Conservation (phyloP, 2,888 invertebrate genomes). For the Drosophila mulleri region DNA sequence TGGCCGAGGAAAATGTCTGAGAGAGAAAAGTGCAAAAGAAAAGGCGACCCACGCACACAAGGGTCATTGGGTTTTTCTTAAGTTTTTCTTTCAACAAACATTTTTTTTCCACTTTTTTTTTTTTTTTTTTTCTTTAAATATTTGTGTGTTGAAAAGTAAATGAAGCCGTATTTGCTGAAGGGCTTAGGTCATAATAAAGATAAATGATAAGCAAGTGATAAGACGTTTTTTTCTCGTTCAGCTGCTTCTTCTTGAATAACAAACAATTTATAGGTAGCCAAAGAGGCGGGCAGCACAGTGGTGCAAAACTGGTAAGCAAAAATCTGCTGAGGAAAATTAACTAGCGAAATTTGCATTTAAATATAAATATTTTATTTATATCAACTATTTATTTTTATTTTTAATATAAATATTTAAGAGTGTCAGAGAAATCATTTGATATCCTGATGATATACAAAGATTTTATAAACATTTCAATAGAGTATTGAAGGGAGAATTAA, state of each 20-base stretch:
- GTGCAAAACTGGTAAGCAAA: background rate
- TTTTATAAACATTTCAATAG: no score
- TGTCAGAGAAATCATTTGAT: no score
- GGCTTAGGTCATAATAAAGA: conserved; percentile 80
- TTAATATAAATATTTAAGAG: no score
- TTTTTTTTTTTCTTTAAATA: conserved; percentile 20
- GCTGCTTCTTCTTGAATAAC: conserved; percentile 49
- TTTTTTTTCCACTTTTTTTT: background rate
- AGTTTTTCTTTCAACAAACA: conserved; percentile 34
- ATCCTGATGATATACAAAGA: no score
- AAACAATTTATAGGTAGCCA: conserved; percentile 42
- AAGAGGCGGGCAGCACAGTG: conserved; percentile 5
- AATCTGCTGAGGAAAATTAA: background rate
- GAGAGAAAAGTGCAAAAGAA: conserved; percentile 1
- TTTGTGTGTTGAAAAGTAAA: conserved; percentile 73
- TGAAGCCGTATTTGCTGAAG: conserved; percentile 78
- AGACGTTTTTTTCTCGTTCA: conserved; percentile 41
- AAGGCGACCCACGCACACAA: conserved; percentile 67
- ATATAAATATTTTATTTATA: no score
- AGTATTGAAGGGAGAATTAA: no score
- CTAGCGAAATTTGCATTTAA: no score
- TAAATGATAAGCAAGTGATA: conserved; percentile 81
- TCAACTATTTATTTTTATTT: no score
- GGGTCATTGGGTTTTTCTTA: conserved; percentile 61
- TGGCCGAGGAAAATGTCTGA: conserved; percentile 50